These are phyloP conservation scores for Solea solea DNA, from an alignment of 2,113 vertebrate species.

Conservation along the genomic window DNA sequence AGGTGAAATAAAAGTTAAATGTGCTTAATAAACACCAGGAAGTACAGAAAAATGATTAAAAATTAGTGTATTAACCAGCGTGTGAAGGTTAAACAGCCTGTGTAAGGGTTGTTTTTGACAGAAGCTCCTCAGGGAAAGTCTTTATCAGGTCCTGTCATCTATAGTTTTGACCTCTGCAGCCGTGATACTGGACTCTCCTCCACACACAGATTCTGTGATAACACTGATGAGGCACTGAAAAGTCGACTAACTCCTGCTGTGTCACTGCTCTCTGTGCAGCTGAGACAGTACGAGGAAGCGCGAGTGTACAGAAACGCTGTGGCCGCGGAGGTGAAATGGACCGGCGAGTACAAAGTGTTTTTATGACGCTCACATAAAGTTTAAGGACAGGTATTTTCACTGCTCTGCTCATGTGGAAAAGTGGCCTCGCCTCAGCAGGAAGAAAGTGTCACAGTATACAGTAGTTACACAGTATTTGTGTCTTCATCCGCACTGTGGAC, in stretches of 20 bases:
- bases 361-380: conserved; percentile 61
- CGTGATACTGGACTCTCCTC: background rate
- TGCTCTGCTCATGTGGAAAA: conserved; percentile 24
- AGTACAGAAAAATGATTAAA: too few species aligned
- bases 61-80: background rate
- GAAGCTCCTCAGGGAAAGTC: background rate
- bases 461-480: conserved; percentile 6
- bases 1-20: too few species aligned
- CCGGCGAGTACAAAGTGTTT: conserved; percentile 61
- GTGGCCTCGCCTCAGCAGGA: conserved; percentile 16
- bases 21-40: too few species aligned
- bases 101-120: conserved; percentile 13
- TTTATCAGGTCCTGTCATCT: background rate
- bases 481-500: conserved; percentile 14
- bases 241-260: conserved; percentile 22
- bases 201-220: conserved; percentile 11
- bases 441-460: conserved; percentile 12
- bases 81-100: conserved; percentile 15
- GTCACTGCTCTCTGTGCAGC: background rate
- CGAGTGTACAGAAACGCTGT: conserved; percentile 29
- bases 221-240: conserved; percentile 15
- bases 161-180: conserved; percentile 12
- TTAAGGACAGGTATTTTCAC: conserved; percentile 61
- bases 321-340: conserved; percentile 47
- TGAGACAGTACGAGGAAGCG: background rate